These are phyloP conservation scores for Diarsia rubi DNA, from an alignment of 2,888 invertebrate genomes.

Conservation along the genomic window DNA sequence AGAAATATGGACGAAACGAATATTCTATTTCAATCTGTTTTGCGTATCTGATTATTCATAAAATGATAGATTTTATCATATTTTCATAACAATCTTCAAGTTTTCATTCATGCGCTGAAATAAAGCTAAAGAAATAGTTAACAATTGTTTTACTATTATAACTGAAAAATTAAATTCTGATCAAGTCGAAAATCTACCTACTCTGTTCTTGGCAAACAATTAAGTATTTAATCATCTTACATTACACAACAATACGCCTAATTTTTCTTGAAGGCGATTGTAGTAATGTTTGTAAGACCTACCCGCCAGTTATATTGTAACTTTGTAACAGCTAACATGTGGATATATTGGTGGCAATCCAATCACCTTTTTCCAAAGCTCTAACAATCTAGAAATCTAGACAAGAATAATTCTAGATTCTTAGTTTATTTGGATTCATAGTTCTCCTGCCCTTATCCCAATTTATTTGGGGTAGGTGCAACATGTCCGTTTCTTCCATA, in stretches of 20 bases:
- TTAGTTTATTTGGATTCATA: no score
- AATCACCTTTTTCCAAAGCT: no score
- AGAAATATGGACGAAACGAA: not conserved
- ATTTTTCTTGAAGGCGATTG: not conserved
- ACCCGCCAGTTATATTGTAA: not conserved
- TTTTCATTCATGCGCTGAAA: conserved; percentile 2
- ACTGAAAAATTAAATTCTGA: not conserved
- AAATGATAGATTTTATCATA: not conserved
- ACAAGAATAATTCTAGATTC: no score
- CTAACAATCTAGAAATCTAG: no score
- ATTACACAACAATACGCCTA: not conserved
- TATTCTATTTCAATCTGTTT: not conserved
- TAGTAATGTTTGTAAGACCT: not conserved
- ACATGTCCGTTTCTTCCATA: no score
- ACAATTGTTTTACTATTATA: not conserved
- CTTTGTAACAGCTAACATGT: not conserved
- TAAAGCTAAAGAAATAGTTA: not conserved
- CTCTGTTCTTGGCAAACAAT: not conserved
- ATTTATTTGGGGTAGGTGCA: no score
- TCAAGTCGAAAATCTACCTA: not conserved
- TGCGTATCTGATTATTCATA: not conserved
- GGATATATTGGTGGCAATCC: no score
- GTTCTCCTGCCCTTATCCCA: no score
- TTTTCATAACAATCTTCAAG: not conserved
- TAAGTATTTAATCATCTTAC: not conserved